Percentiles rank a stretch among this genome's conserved stretches.
Conservation (phyloP, 2,113 vertebrate species). For the Stigmatopora nigra region DNA sequence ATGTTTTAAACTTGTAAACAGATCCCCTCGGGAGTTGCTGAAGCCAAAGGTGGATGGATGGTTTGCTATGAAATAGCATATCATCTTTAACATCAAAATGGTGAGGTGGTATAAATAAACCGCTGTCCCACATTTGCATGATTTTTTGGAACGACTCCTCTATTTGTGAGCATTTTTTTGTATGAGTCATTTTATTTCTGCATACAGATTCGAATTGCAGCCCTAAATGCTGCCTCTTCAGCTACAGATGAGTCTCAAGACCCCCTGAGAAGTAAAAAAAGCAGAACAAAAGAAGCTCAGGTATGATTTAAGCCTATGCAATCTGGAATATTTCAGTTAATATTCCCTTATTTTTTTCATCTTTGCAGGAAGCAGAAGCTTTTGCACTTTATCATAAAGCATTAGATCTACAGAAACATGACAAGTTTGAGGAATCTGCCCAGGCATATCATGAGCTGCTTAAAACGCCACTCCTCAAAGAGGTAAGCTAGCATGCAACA, state of each 20-base stretch:
- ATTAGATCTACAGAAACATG: constrained; percentile 95
- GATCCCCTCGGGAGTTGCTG: constrained; percentile 7
- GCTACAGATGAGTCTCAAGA: constrained; percentile 86
- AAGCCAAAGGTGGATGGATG: constrained; percentile 10
- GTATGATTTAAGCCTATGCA: constrained; percentile 51
- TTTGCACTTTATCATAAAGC: constrained; percentile 96
- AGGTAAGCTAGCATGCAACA: constrained; percentile 66
- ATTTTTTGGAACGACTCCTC: not conserved
- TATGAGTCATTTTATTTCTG: not conserved
- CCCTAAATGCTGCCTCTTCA: constrained; percentile 84
- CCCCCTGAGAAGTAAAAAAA: constrained; percentile 80
- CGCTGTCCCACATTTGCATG: not conserved
- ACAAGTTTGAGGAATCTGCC: constrained; percentile 89
- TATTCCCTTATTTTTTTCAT: not conserved
- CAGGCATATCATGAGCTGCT: constrained; percentile 93
- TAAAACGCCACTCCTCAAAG: constrained; percentile 86
- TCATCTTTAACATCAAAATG: constrained; percentile 37
- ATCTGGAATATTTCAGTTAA: not conserved
- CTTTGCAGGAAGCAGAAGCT: constrained; percentile 86
- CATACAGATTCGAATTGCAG: constrained; percentile 89
- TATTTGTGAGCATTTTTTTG: not conserved
- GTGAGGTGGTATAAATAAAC: constrained; percentile 29
- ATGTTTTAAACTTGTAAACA: not conserved
- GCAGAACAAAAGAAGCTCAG: constrained; percentile 94
- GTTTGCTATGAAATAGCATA: constrained; percentile 3